Evolutionary conservation across 2,113 vertebrate genomes (phyloP).

Genomic region (Clarias macrocephalus): DNA sequence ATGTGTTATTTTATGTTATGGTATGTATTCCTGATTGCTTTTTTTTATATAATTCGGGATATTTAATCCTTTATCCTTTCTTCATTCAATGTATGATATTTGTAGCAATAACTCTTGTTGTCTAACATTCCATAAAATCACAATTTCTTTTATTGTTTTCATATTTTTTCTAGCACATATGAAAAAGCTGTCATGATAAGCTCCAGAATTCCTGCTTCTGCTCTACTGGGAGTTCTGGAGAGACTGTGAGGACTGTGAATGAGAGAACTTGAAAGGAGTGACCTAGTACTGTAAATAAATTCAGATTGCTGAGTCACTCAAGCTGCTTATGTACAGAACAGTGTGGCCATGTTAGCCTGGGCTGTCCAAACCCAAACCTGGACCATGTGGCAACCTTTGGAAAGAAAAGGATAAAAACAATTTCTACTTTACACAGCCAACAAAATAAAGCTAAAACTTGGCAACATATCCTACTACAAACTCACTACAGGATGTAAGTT

Average conservation of each 20-base stretch:
- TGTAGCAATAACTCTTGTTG: not conserved
- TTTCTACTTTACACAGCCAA: not conserved
- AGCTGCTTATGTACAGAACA: constrained; percentile 46
- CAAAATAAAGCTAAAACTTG: not conserved
- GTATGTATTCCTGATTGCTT: not conserved
- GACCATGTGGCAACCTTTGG: not conserved
- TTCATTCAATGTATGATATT: not conserved
- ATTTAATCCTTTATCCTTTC: not conserved
- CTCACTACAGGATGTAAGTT: not conserved
- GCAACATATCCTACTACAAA: not conserved
- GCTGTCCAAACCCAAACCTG: constrained; percentile 7
- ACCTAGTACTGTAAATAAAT: constrained; percentile 2
- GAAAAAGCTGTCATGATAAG: not conserved
- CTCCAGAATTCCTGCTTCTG: not conserved
- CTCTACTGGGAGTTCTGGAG: not conserved
- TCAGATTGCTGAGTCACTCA: constrained; percentile 67
- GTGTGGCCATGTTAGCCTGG: constrained; percentile 5
- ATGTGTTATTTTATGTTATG: not conserved
- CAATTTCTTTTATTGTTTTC: not conserved
- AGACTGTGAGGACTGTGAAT: not conserved
- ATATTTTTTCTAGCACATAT: too few species aligned
- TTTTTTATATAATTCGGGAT: not conserved
- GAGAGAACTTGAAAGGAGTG: not conserved
- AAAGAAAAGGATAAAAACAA: not conserved
- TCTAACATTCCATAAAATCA: not conserved